phyloP scores from a whole-genome alignment of 1,140 invertebrate genomes.

The Sinella curviseta region DNA sequence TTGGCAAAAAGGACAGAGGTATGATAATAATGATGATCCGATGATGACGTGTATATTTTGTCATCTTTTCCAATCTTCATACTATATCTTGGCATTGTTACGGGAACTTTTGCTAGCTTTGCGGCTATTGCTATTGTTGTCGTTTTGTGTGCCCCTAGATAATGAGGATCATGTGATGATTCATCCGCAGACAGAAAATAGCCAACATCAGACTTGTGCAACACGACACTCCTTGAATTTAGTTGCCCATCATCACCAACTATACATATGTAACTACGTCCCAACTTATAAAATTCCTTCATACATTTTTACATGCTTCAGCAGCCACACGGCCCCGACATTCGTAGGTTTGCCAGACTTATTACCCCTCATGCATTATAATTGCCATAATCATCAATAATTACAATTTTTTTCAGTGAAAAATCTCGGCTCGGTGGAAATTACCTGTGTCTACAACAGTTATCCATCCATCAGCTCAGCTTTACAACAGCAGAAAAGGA shows the following conservation, averaged over 20 bases:
- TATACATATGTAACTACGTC: no score
- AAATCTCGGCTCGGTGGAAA: conserved; percentile 6
- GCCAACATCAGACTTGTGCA: not conserved
- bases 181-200: not conserved
- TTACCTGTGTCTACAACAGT: not conserved
- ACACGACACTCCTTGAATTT: not conserved
- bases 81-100: no score
- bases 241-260: no score
- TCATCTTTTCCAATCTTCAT: no score
- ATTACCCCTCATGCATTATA: not conserved
- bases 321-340: not conserved
- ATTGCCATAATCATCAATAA: conserved; percentile 1
- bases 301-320: not conserved
- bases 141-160: no score
- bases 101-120: no score
- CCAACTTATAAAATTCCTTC: not conserved
- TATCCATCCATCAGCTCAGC: no score
- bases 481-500: not conserved
- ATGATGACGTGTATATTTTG: no score
- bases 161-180: not conserved
- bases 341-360: not conserved
- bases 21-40: no score
- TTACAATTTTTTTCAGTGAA: conserved; percentile 10
- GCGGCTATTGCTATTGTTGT: no score
- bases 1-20: no score